Evolutionary conservation across 1,140 invertebrate genomes (phyloP).

Genomic region (Hycleus cichorii): DNA sequence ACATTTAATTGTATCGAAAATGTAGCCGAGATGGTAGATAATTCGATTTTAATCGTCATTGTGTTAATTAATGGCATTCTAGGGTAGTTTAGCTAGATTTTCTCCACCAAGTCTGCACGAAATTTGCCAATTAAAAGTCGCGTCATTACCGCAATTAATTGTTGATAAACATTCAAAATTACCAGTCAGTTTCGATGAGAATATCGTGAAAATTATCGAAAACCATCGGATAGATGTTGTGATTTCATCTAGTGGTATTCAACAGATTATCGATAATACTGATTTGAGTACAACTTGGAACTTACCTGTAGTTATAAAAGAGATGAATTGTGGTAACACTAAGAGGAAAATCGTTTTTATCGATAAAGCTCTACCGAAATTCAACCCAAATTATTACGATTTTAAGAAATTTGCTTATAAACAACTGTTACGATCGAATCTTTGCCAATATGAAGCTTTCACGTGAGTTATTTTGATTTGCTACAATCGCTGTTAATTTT

Average conservation of each 20-base stretch:
- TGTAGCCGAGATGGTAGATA: conserved; percentile 26
- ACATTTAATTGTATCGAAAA: conserved; percentile 22
- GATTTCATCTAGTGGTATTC: conserved; percentile 44
- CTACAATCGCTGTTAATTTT: not conserved
- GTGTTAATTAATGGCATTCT: conserved; percentile 3
- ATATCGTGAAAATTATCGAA: conserved; percentile 39
- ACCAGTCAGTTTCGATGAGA: conserved; percentile 41
- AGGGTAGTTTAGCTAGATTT: conserved; percentile 28
- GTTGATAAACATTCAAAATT: conserved; percentile 6
- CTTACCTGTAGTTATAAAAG: conserved; percentile 42
- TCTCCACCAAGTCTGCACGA: conserved; percentile 20
- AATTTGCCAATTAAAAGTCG: conserved; percentile 8
- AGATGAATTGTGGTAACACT: conserved; percentile 20
- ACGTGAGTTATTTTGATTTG: conserved; percentile 12
- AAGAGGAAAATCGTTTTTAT: conserved; percentile 42
- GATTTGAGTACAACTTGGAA: conserved; percentile 38
- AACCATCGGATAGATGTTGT: conserved; percentile 39
- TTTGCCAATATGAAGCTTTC: conserved; percentile 28
- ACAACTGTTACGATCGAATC: conserved; percentile 37
- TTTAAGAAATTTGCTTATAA: conserved; percentile 41
- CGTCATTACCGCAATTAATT: conserved; percentile 9
- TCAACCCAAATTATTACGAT: conserved; percentile 30
- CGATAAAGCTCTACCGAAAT: conserved; percentile 41
- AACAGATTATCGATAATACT: conserved; percentile 40
- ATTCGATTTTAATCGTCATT: conserved; percentile 8